Evolutionary conservation across 2,113 vertebrate genomes (phyloP), one percentile per base, ranked within the genome.

Genomic region (Heliornis fulica): DNA sequence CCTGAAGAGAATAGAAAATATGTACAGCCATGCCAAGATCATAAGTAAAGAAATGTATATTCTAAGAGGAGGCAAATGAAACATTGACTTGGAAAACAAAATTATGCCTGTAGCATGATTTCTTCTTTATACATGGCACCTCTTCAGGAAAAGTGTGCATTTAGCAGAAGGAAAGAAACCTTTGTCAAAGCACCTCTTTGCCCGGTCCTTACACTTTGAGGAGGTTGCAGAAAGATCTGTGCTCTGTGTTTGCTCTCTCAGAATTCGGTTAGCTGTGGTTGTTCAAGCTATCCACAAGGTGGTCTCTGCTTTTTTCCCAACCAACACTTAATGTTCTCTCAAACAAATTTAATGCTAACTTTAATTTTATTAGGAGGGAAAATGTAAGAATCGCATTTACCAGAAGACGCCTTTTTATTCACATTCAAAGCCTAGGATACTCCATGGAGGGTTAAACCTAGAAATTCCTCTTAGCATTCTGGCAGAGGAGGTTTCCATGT

Each of bases 1-100:
- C 60, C 91, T 84, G 94, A 96, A 96, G 94, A 97, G 90, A 97
- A 91, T 48, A 95, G 81, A 96, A 96, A 85, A 50, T 91, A 88
- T 65, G 83, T 91, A 82, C 50, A 95, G 74, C 87, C 79, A 84
- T 85, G 79, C 91, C 85, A 96, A 84, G 70, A 87, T 56, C 80
- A 83, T 69, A 94, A 65, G 90, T 63, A 72, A 60, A 77, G 53
- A 89, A 90, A 93, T 53, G 74, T 69, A 94, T 92, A 93, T 74
- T 82, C 66, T 93, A 83, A 86, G 89, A 89, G 91, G 86, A 96
- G 88, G 90, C 75, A 89, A 96, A 94, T 60, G 54, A 94, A 89
- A 87, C 64, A 84, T 48, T 60, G 50, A 74, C 83, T 78, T 86
- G 90, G 83, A 94, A 96, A 94, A 90, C 51, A 92, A 76, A 94